These are phyloP conservation scores for Tokudaia tokunoshimensis DNA, from an alignment of 2,797 vertebrate species.

Conservation along the genomic window DNA sequence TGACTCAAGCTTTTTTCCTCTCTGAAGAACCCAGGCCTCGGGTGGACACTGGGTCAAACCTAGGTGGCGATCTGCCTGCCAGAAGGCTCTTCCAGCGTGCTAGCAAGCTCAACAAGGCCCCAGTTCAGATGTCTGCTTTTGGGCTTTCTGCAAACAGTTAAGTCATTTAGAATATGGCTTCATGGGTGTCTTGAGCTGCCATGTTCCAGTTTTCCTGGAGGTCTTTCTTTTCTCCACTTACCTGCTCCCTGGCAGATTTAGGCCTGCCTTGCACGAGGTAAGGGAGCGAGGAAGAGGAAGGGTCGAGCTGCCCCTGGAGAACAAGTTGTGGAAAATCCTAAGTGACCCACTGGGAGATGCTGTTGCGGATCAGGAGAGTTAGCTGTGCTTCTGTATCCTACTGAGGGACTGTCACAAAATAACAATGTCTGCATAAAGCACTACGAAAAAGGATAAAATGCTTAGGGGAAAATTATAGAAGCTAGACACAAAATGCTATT, in stretches of 20 bases:
- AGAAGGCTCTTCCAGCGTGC: background rate
- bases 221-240: background rate
- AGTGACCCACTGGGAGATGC: background rate
- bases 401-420: too few species aligned
- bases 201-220: background rate
- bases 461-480: background rate
- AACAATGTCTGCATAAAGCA: too few species aligned
- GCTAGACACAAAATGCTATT: background rate
- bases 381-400: background rate
- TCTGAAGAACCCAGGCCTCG: background rate
- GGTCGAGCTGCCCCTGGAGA: background rate
- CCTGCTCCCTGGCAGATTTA: background rate
- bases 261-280: background rate
- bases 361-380: background rate
- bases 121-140: background rate
- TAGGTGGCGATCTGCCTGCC: background rate
- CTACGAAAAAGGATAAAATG: background rate
- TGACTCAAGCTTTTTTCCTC: background rate
- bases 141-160: background rate
- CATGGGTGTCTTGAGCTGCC: background rate
- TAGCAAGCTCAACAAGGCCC: background rate
- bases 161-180: conserved; percentile 1
- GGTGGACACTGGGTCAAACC: background rate
- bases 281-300: background rate
- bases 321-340: background rate